phyloP scores from a whole-genome alignment of 2,888 invertebrate species.

The Heteromurus nitidus region DNA sequence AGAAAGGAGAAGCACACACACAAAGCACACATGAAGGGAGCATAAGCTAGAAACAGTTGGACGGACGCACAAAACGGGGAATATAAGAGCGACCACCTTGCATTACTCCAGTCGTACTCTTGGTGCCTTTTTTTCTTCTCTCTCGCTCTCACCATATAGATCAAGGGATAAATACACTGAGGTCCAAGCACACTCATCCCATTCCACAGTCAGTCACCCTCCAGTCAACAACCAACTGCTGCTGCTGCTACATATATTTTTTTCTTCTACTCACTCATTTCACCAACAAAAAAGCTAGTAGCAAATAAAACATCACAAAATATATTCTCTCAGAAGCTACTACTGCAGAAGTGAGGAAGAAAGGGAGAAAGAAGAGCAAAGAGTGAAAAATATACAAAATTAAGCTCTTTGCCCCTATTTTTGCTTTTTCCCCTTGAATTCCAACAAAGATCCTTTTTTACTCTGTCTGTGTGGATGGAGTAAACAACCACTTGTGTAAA shows the following conservation, averaged over 20 bases:
- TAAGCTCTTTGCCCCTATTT: constrained; percentile 55
- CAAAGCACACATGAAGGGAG: constrained; percentile 10
- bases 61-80: constrained; percentile 8
- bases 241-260: constrained; percentile 50
- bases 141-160: too few species aligned
- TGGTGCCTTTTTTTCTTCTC: constrained; percentile 27
- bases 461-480: constrained; percentile 9
- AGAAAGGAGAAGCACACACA: constrained; percentile 33
- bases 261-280: constrained; percentile 41
- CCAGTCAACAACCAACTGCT: constrained; percentile 65
- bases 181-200: constrained; percentile 58
- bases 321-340: too few species aligned
- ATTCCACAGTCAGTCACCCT: constrained; percentile 69
- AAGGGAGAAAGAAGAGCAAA: constrained; percentile 20
- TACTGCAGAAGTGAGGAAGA: constrained; percentile 42
- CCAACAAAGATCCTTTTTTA: not conserved
- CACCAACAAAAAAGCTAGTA: not conserved
- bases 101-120: constrained; percentile 3
- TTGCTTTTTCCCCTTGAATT: constrained; percentile 32
- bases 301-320: not conserved
- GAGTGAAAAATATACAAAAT: too few species aligned
- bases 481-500: constrained; percentile 41
- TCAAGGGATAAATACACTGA: constrained; percentile 59
- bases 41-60: constrained; percentile 33
- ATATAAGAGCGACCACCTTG: constrained; percentile 40